These are phyloP conservation scores for Hipparchia sbordonii DNA, from an alignment of 2,888 invertebrate species.

Conservation along the genomic window DNA sequence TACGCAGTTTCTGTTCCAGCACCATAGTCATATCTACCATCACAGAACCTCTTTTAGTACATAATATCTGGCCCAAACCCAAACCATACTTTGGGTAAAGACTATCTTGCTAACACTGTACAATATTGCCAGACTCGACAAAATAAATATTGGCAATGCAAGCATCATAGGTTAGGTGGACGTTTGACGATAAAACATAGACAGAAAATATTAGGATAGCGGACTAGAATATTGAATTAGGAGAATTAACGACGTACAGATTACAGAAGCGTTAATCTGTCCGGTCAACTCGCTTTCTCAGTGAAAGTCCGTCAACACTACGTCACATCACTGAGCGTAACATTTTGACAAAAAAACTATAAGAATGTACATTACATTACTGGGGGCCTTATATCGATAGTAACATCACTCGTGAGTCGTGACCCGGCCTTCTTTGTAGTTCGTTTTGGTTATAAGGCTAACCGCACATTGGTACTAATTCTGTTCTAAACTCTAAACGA, in stretches of 20 bases:
- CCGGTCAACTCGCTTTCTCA: slow-evolving; percentile 44
- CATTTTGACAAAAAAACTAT: slow-evolving; percentile 20
- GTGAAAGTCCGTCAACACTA: slow-evolving; percentile 46
- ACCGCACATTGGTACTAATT: not conserved
- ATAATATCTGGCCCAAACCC: too few relatives aligned
- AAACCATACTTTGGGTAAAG: too few relatives aligned
- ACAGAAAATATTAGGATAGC: not conserved
- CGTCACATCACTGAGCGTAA: slow-evolving; percentile 17
- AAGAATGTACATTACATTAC: slow-evolving; percentile 10
- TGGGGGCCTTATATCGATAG: not conserved
- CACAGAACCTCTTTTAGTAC: too few relatives aligned
- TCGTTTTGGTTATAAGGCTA: not conserved
- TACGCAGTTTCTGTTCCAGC: too few relatives aligned
- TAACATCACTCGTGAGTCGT: not conserved
- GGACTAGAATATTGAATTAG: slow-evolving; percentile 5
- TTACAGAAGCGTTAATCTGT: slow-evolving; percentile 37
- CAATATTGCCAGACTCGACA: too few relatives aligned
- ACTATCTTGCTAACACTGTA: too few relatives aligned
- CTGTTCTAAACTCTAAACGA: too few relatives aligned
- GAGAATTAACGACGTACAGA: not conserved
- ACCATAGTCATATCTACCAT: too few relatives aligned
- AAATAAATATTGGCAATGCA: too few relatives aligned
- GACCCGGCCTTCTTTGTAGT: not conserved
- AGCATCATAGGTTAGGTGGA: too few relatives aligned
- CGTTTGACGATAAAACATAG: not conserved